phyloP scores from a whole-genome alignment of 2,797 vertebrate species.

The Alauda arvensis region DNA sequence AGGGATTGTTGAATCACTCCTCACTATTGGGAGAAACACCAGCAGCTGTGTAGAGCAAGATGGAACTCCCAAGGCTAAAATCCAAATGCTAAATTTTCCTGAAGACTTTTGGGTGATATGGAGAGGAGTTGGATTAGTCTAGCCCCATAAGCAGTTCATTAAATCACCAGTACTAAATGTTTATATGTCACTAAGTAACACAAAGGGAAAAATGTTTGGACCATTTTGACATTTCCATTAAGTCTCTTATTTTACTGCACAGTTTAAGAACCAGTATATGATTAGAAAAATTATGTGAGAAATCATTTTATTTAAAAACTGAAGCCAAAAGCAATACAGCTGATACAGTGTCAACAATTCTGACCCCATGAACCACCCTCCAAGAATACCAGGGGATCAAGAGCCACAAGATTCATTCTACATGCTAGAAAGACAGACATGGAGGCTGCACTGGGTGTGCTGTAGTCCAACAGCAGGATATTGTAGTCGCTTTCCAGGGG shows the following conservation, averaged over 20 bases:
- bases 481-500: background rate
- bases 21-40: background rate
- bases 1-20: background rate
- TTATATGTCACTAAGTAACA: background rate
- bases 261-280: background rate
- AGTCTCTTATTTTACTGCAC: background rate
- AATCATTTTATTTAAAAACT: background rate
- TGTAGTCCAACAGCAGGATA: background rate
- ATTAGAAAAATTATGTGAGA: background rate
- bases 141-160: background rate
- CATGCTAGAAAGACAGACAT: background rate
- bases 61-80: background rate
- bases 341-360: background rate
- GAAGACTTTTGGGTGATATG: background rate
- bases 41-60: background rate
- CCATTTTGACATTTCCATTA: background rate
- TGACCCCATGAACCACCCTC: background rate
- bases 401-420: background rate
- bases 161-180: background rate
- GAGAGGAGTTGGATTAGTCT: background rate
- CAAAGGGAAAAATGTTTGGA: background rate
- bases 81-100: background rate
- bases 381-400: background rate
- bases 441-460: background rate
- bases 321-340: background rate